Conservation (phyloP, 2,113 vertebrate genomes). For the Centropus bengalensis region DNA sequence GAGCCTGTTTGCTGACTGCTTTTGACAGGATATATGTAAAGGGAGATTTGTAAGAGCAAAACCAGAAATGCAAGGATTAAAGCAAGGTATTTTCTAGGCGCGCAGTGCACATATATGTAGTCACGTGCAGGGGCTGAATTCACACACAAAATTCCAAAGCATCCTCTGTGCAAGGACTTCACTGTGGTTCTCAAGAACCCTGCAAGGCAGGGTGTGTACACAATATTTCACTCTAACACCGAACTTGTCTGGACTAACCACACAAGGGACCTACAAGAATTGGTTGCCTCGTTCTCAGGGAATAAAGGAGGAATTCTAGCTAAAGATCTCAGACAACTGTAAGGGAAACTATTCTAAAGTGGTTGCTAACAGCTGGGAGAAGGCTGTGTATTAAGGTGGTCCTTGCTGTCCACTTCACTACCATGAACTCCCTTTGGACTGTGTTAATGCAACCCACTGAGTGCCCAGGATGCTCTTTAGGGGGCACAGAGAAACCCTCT, state of each 20-base stretch:
- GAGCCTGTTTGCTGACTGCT: slow-evolving; percentile 50
- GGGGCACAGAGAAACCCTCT: background rate
- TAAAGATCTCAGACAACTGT: background rate
- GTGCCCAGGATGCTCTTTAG: background rate
- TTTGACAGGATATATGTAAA: background rate
- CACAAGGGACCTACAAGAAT: slow-evolving; percentile 36
- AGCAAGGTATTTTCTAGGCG: background rate
- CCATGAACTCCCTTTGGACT: background rate
- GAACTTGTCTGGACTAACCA: background rate
- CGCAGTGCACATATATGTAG: background rate
- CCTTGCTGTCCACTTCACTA: background rate
- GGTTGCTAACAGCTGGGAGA: background rate
- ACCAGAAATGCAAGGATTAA: background rate
- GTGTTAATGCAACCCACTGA: background rate
- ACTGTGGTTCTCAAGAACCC: background rate
- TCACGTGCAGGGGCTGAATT: background rate
- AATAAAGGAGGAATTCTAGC: slow-evolving; percentile 37
- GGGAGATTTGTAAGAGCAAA: background rate
- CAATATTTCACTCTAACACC: slow-evolving; percentile 38
- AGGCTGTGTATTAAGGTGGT: background rate
- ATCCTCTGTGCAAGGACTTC: background rate
- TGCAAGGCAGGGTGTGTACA: background rate
- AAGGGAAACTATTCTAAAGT: background rate
- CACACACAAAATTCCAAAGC: background rate
- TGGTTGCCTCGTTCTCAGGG: background rate